A percentile compares a stretch with the other conserved stretches of the same genome.
These are phyloP conservation scores for Lacanobia wlatinum DNA, from an alignment of 2,888 invertebrate species.

Conservation along the genomic window DNA sequence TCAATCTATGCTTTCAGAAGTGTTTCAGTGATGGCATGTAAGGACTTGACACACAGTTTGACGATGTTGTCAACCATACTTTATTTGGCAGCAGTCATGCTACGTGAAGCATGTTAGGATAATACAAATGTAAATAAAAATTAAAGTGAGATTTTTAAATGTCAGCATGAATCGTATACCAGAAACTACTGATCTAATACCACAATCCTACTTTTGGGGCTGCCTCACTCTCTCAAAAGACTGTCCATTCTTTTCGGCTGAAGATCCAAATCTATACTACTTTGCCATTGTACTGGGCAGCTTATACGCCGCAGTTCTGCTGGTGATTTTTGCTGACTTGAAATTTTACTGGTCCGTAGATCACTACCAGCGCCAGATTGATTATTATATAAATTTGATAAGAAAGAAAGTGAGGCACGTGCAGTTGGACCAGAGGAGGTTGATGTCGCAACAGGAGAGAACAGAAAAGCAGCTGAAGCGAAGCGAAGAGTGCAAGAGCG, in stretches of 20 bases:
- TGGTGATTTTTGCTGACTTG: slow-evolving; percentile 78
- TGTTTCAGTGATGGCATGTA: not conserved
- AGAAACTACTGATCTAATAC: slow-evolving; percentile 51
- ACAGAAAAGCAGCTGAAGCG: slow-evolving; percentile 78
- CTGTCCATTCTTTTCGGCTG: slow-evolving; percentile 77
- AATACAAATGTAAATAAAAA: slow-evolving; percentile 35
- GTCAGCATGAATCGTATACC: slow-evolving; percentile 68
- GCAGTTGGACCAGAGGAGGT: slow-evolving; percentile 75
- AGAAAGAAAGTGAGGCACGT: slow-evolving; percentile 78
- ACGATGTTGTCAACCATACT: slow-evolving; percentile 1
- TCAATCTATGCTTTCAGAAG: not conserved
- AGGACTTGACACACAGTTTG: slow-evolving; percentile 2
- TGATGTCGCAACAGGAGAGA: slow-evolving; percentile 78
- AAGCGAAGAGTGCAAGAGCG: slow-evolving; percentile 72
- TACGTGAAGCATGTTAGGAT: slow-evolving; percentile 22
- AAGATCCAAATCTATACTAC: slow-evolving; percentile 79
- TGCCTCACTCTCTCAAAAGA: slow-evolving; percentile 80
- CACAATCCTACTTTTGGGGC: slow-evolving; percentile 81
- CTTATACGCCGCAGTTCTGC: slow-evolving; percentile 77
- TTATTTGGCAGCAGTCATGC: slow-evolving; percentile 36
- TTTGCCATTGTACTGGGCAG: slow-evolving; percentile 75
- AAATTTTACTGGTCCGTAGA: slow-evolving; percentile 82
- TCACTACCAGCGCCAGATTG: slow-evolving; percentile 76
- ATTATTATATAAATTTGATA: slow-evolving; percentile 77
- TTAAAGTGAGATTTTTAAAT: slow-evolving; percentile 39